Evolutionary conservation across 2,888 invertebrate species (phyloP).

Genomic region (Sarcophaga caerulescens): DNA sequence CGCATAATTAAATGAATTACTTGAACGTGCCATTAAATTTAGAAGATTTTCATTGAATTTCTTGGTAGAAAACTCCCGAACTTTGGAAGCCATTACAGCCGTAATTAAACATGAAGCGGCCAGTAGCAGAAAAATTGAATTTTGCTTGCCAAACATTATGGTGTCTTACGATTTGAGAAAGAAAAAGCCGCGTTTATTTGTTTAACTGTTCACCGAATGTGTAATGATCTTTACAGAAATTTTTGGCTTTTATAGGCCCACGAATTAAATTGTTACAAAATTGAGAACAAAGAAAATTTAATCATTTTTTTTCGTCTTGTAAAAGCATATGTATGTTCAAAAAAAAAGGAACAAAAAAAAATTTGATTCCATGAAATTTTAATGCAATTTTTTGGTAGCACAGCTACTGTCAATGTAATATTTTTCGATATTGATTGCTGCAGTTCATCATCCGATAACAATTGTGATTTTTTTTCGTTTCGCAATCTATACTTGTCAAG

Average conservation of each 20-base stretch:
- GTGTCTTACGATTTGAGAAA: not conserved
- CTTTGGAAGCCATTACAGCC: not conserved
- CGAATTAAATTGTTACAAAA: not conserved
- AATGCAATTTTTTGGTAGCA: not conserved
- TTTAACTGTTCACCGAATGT: not conserved
- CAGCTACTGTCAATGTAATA: not conserved
- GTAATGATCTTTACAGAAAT: not conserved
- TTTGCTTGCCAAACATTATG: conserved; percentile 1
- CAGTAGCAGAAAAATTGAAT: not conserved
- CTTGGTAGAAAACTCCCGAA: not conserved
- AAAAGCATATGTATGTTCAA: too few relatives aligned
- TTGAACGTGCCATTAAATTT: conserved; percentile 26
- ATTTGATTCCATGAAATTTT: not conserved
- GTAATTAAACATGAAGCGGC: not conserved
- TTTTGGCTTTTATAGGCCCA: not conserved
- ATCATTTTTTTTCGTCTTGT: not conserved
- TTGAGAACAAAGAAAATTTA: not conserved
- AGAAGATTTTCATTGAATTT: not conserved
- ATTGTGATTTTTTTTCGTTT: not conserved
- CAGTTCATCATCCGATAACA: not conserved
- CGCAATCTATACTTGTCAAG: not conserved
- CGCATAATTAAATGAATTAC: not conserved
- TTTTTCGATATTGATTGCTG: not conserved
- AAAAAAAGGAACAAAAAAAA: not conserved
- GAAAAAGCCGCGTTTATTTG: not conserved